Evolutionary conservation across 2,888 invertebrate genomes (phyloP).

Genomic region (Neoitamus cyanurus): DNA sequence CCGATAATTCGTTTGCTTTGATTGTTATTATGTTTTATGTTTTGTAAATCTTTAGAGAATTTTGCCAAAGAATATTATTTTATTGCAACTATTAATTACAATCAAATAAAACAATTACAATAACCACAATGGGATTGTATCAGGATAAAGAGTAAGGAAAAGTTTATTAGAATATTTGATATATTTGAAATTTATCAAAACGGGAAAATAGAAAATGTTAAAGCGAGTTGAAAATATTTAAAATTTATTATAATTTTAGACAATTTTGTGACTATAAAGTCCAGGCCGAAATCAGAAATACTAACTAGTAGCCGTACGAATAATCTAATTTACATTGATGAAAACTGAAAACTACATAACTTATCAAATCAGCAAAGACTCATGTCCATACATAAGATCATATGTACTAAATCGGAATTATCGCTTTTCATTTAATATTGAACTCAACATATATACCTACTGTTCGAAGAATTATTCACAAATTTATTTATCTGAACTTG

Average conservation of each 20-base stretch:
- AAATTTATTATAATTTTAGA: constrained; percentile 18
- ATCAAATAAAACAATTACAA: neutral
- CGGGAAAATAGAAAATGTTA: constrained; percentile 20
- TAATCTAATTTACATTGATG: neutral
- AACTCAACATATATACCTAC: neutral
- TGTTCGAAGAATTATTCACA: neutral
- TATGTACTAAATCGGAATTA: neutral
- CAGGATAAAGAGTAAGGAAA: constrained; percentile 3
- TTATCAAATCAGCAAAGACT: neutral
- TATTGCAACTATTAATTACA: neutral
- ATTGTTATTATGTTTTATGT: neutral
- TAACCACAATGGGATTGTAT: constrained; percentile 3
- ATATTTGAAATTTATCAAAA: constrained; percentile 15
- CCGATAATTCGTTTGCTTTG: neutral
- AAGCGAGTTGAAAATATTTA: constrained; percentile 18
- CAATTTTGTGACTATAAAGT: neutral
- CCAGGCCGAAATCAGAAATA: neutral
- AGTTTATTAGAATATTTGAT: constrained; percentile 25
- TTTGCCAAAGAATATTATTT: neutral
- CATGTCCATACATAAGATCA: constrained; percentile 12
- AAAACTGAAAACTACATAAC: neutral
- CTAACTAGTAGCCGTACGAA: neutral
- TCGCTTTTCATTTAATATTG: neutral
- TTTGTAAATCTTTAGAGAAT: neutral
- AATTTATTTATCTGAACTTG: neutral